Evolutionary conservation across 2,888 invertebrate genomes (phyloP).

Genomic region (Invenusta paracnida): DNA sequence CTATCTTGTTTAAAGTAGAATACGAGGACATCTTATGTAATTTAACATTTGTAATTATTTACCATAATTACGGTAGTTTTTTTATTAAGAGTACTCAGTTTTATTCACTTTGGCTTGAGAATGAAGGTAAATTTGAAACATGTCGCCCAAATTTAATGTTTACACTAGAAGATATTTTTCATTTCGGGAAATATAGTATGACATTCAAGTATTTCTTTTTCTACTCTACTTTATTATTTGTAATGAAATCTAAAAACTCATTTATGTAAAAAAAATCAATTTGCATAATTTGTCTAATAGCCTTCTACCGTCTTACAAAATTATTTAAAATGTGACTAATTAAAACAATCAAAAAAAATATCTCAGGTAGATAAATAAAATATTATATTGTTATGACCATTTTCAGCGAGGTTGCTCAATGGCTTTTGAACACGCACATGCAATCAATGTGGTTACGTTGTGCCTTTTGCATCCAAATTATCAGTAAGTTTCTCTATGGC

Average conservation of each 20-base stretch:
- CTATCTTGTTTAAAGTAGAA: background rate
- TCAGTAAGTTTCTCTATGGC: slow-evolving; percentile 61
- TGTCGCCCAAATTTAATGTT: too few species aligned
- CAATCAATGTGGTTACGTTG: slow-evolving; percentile 89
- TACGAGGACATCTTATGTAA: background rate
- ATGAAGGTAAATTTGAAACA: too few species aligned
- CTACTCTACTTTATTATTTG: too few species aligned
- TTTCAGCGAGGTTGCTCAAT: slow-evolving; percentile 74
- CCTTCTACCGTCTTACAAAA: background rate
- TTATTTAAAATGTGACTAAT: background rate
- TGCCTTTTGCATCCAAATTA: slow-evolving; percentile 88
- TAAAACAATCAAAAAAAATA: background rate
- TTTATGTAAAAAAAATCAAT: background rate
- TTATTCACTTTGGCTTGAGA: too few species aligned
- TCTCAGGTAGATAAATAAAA: background rate
- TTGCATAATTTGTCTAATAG: background rate
- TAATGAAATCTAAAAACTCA: too few species aligned
- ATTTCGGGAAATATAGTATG: too few species aligned
- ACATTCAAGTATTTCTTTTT: too few species aligned
- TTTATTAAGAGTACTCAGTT: too few species aligned
- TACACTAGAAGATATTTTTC: too few species aligned
- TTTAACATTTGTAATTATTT: background rate
- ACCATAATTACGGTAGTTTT: too few species aligned
- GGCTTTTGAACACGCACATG: slow-evolving; percentile 89
- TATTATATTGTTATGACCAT: background rate